Conservation (phyloP, 1,140 invertebrate genomes). For the Pteromalus puparum region DNA sequence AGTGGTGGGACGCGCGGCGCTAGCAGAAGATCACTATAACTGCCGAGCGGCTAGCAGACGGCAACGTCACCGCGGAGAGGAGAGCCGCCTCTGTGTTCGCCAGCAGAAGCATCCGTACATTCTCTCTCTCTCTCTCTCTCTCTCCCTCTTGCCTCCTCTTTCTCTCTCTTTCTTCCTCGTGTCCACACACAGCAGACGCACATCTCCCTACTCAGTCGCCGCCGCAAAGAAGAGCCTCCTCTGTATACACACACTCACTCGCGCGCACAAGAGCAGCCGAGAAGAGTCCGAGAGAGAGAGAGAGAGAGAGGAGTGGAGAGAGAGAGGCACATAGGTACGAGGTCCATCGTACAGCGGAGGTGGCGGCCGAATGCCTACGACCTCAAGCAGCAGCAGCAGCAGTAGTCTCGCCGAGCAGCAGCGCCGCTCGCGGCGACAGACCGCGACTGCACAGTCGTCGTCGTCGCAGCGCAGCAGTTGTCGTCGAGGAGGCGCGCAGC, state of each 20-base stretch:
- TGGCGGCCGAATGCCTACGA: conserved; percentile 45
- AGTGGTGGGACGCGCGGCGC: too few relatives aligned
- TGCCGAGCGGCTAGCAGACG: not conserved
- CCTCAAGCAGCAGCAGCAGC: conserved; percentile 30
- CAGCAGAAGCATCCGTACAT: not conserved
- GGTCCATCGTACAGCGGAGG: not conserved
- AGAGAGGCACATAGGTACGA: not conserved
- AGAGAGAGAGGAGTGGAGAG: conserved; percentile 32
- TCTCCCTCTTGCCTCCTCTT: not conserved
- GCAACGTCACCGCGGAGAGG: not conserved
- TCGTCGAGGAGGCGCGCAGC: conserved; percentile 16
- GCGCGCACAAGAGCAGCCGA: not conserved
- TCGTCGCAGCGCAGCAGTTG: conserved; percentile 21
- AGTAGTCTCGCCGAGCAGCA: not conserved
- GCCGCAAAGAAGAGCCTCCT: not conserved
- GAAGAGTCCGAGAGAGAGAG: conserved; percentile 27
- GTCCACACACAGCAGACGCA: not conserved
- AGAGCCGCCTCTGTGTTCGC: not conserved
- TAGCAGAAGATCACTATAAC: too few relatives aligned
- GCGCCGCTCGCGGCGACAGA: not conserved
- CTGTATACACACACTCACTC: not conserved
- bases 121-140: conserved; percentile 15
- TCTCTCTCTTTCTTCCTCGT: not conserved
- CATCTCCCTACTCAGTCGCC: not conserved
- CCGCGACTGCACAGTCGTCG: not conserved